phyloP scores from a whole-genome alignment of 2,797 vertebrate species.

The Phalloptychus januarius region DNA sequence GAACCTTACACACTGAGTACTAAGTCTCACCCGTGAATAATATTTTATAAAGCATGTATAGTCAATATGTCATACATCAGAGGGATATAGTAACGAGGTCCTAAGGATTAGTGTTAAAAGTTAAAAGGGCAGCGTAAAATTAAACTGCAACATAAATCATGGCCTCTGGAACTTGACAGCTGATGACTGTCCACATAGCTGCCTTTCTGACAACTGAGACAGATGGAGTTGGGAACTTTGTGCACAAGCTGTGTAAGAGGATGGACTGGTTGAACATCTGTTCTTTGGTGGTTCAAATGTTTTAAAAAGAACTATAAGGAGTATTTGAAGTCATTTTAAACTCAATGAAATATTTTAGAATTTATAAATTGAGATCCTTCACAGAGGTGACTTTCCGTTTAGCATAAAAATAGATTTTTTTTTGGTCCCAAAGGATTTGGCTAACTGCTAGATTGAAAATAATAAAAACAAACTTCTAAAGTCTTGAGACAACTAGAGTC shows the following conservation, averaged over 20 bases:
- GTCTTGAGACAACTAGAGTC: background rate
- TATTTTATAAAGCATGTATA: too few species aligned
- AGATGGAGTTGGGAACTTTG: constrained; percentile 15
- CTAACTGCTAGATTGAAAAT: background rate
- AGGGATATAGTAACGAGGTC: constrained; percentile 50
- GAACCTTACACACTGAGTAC: too few species aligned
- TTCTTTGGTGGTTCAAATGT: constrained; percentile 6
- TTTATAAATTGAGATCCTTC: background rate
- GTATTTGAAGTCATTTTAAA: background rate
- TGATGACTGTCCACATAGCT: constrained; percentile 38
- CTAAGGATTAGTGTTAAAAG: constrained; percentile 45
- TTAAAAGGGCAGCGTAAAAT: constrained; percentile 60
- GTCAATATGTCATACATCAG: too few species aligned
- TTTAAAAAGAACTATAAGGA: background rate
- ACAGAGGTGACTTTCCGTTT: background rate
- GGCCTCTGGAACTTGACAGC: constrained; percentile 55
- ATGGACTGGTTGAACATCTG: constrained; percentile 9
- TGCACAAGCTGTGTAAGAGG: constrained; percentile 11
- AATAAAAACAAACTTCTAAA: background rate
- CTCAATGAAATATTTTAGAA: background rate
- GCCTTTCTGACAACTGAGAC: constrained; percentile 35
- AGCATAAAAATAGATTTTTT: background rate
- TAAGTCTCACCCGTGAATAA: too few species aligned
- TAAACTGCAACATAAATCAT: constrained; percentile 66
- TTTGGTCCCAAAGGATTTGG: background rate